Evolutionary conservation across 2,797 vertebrate genomes (phyloP).

Genomic region (Melanotaenia maccullochi): DNA sequence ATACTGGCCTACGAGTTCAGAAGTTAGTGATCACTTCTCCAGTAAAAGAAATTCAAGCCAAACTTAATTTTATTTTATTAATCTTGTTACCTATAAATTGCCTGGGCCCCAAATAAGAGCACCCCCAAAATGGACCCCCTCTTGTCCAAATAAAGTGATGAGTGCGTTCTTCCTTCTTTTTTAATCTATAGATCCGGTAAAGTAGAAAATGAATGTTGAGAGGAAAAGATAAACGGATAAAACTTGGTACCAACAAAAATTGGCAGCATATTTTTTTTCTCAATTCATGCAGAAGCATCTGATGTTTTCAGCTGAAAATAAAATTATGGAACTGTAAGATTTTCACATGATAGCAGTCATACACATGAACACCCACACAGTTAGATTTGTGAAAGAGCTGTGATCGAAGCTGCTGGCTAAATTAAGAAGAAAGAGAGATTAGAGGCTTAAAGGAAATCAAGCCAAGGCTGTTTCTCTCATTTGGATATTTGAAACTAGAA

Average conservation of each 20-base stretch:
- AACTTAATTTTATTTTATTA: too few relatives aligned
- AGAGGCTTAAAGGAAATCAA: slow-evolving; percentile 74
- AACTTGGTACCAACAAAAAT: slow-evolving; percentile 14
- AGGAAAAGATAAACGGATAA: neutral
- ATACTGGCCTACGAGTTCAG: too few relatives aligned
- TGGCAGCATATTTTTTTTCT: neutral
- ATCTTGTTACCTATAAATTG: too few relatives aligned
- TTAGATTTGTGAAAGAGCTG: slow-evolving; percentile 69
- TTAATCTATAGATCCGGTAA: neutral
- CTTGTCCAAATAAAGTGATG: neutral
- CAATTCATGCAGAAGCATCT: slow-evolving; percentile 3
- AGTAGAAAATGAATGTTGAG: neutral
- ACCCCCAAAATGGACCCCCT: neutral
- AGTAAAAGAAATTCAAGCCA: too few relatives aligned
- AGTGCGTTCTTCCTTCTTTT: neutral
- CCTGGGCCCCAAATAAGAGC: too few relatives aligned
- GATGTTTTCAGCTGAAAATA: slow-evolving; percentile 27
- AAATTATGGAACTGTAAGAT: slow-evolving; percentile 54
- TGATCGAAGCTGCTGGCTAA: slow-evolving; percentile 69
- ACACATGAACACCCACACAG: slow-evolving; percentile 61
- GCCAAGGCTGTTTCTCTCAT: slow-evolving; percentile 75
- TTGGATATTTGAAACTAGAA: slow-evolving; percentile 76
- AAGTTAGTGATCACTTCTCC: too few relatives aligned
- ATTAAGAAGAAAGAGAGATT: slow-evolving; percentile 75
- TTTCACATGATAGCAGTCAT: slow-evolving; percentile 63